Base-by-base conservation (phyloP, 1,140 invertebrate species). In the Anthonomus grandis region DNA sequence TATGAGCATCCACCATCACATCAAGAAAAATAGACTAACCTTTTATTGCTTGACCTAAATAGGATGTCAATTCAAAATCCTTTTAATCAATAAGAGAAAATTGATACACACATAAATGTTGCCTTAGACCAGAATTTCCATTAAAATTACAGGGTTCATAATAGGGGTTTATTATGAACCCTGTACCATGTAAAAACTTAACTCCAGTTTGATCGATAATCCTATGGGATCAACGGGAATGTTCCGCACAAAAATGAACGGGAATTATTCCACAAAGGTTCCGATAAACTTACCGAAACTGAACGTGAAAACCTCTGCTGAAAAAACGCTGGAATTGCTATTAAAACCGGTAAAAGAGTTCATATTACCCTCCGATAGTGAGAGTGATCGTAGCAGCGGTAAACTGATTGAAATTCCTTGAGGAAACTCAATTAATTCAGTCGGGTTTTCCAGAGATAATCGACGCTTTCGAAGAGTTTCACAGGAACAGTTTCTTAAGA, bases 391-490 rank as follows among this genome's bases (percentile, higher is more conserved):
- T 13, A 63, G 63, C 34, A 61, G 64, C 22, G 50, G 50, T 53
- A 53, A 53, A 10, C 3, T 38, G 6, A 45, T 15, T 13, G 38
- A 41, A 17, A 2, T 41, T 41, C 2, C 12, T 41, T 41, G 38
- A 39, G 38, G 18, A 39, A 17, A 9, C 17, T 39, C 15, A n/a
- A 12, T 39, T 17, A 39, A 17, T 31, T 31, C n/a, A 31, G 9
- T 39, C 18, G 9, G 38, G 1, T 39, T 39, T 39, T 46, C 8
- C 13, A 56, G 55, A 22, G 23, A 62, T 67, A 36, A 44, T 57
- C 8, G 64, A 70, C 34, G 38, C 50, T 21, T 68, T 68, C 41
- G 63, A 66, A 31, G 65, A 70, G 15, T 56, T 54, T 23, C 64
- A 67, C 39, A 58, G 24, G 49, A 38, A 60, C 8, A 64, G 62